Conservation (phyloP, 1,140 invertebrate genomes). For the Apis laboriosa region DNA sequence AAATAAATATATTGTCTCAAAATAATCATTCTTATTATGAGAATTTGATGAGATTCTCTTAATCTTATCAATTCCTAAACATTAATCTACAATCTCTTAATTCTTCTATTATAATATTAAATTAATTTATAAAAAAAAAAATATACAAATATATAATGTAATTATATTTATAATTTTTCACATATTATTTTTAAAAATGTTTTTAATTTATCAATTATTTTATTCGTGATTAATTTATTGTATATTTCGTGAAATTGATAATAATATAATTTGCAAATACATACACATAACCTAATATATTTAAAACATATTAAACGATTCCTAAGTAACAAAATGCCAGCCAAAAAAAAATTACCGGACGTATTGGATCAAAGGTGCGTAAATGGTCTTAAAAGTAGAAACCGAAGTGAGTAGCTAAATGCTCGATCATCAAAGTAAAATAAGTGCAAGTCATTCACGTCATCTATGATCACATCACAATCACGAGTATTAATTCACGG, state of each 20-base stretch:
- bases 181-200: not conserved
- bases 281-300: not conserved
- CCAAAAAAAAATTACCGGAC: not conserved
- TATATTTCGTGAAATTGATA: not conserved
- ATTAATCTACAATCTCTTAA: not conserved
- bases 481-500: conserved; percentile 66
- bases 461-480: conserved; percentile 66
- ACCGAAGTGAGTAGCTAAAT: conserved; percentile 18
- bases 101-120: not conserved
- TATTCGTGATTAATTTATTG: not conserved
- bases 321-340: not conserved
- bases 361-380: conserved; percentile 26
- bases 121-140: not conserved
- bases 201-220: not conserved
- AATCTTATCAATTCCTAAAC: not conserved
- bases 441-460: conserved; percentile 64
- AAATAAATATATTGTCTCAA: conserved; percentile 82
- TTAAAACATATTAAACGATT: not conserved
- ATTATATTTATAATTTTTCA: not conserved
- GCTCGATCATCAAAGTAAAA: conserved; percentile 31
- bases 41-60: not conserved
- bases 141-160: not conserved
- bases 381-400: conserved; percentile 23
- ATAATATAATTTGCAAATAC: not conserved
- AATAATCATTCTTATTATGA: conserved; percentile 12